phyloP scores from a whole-genome alignment of 2,797 vertebrate species.

The Heterohyrax brucei region DNA sequence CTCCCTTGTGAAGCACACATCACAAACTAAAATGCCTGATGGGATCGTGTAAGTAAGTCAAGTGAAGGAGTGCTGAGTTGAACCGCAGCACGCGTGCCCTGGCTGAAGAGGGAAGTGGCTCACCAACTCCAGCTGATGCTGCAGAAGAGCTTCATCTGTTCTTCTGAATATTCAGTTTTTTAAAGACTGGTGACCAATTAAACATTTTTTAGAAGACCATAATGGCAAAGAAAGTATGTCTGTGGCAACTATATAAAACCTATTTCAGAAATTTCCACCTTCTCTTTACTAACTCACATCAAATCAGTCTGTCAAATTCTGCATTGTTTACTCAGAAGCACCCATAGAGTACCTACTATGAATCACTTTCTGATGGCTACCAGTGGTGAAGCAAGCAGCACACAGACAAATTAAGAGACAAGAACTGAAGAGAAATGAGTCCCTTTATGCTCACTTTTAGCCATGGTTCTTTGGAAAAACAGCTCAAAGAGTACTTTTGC shows the following conservation, averaged over 20 bases:
- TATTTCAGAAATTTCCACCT: not conserved
- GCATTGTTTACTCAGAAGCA: not conserved
- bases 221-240: slow-evolving; percentile 7
- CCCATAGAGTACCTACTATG: not conserved
- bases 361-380: not conserved
- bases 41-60: not conserved
- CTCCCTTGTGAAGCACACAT: not conserved
- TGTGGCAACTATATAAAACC: not conserved
- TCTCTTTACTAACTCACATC: not conserved
- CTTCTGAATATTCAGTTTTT: not conserved
- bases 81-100: not conserved
- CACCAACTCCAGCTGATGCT: not conserved
- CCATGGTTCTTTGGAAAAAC: too few species aligned
- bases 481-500: too few species aligned
- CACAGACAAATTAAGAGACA: not conserved
- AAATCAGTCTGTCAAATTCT: slow-evolving; percentile 12
- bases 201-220: slow-evolving; percentile 2
- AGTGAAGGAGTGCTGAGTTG: not conserved
- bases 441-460: not conserved
- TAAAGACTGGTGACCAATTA: slow-evolving; percentile 16
- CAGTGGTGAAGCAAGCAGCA: not conserved
- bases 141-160: not conserved
- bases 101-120: too few species aligned
- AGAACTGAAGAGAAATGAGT: not conserved
- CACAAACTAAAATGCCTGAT: not conserved